A percentile compares a stretch with the other conserved stretches of the same genome.
phyloP scores from a whole-genome alignment of 35 echinoderm and acorn worm species.

The Acanthaster planci region DNA sequence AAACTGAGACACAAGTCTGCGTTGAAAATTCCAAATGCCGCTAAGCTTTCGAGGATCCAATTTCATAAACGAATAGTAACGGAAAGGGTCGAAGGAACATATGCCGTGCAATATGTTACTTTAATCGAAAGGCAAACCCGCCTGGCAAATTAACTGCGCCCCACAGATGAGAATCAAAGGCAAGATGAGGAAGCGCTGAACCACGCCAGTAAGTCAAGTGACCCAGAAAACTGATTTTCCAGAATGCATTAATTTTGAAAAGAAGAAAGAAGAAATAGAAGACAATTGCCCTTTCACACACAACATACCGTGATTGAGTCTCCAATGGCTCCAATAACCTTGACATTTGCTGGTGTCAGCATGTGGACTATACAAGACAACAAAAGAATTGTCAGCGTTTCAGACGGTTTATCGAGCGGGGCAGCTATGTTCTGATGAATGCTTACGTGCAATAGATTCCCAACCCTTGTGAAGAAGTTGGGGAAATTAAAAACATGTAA shows the following conservation, averaged over 20 bases:
- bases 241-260: not conserved
- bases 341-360: slow-evolving; percentile 55
- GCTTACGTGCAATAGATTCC: no score
- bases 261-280: not conserved
- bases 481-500: no score
- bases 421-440: no score
- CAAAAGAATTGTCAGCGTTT: not conserved
- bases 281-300: not conserved
- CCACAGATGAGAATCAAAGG: not conserved
- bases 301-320: slow-evolving; percentile 75
- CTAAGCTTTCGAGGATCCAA: no score
- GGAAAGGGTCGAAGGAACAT: no score
- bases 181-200: not conserved
- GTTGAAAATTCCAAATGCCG: no score
- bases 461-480: no score
- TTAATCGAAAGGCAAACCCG: not conserved
- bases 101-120: no score
- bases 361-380: slow-evolving; percentile 30
- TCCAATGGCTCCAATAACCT: slow-evolving; percentile 65
- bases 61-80: no score
- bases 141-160: not conserved
- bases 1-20: no score
- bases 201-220: not conserved
- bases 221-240: not conserved
- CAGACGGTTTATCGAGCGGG: no score